phyloP scores from a whole-genome alignment of 2,113 vertebrate species.

The Meriones unguiculatus region DNA sequence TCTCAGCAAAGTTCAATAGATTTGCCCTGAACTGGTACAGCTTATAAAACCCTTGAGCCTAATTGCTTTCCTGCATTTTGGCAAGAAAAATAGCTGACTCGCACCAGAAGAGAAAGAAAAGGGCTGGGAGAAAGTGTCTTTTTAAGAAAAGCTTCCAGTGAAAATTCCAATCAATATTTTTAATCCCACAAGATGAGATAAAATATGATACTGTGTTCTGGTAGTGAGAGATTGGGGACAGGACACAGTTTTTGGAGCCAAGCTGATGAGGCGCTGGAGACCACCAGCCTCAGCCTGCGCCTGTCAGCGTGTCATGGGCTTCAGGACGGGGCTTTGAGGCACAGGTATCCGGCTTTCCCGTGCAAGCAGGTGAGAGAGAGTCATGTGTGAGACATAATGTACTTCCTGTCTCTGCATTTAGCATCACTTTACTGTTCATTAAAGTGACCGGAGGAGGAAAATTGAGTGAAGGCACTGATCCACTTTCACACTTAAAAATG shows the following conservation, averaged over 20 bases:
- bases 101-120: slow-evolving; percentile 52
- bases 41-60: slow-evolving; percentile 72
- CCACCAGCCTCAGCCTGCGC: background rate
- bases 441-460: slow-evolving; percentile 80
- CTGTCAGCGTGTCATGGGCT: slow-evolving; percentile 56
- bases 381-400: slow-evolving; percentile 58
- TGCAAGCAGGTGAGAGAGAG: slow-evolving; percentile 68
- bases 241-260: background rate
- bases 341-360: slow-evolving; percentile 68
- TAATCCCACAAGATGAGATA: slow-evolving; percentile 72
- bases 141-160: slow-evolving; percentile 77
- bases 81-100: slow-evolving; percentile 74
- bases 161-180: slow-evolving; percentile 80
- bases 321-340: slow-evolving; percentile 48
- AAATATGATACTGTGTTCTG: slow-evolving; percentile 71
- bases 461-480: slow-evolving; percentile 74
- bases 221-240: background rate
- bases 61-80: slow-evolving; percentile 77
- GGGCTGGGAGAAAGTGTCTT: slow-evolving; percentile 73
- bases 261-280: background rate
- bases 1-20: slow-evolving; percentile 76
- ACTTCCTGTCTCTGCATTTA: slow-evolving; percentile 73
- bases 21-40: slow-evolving; percentile 53
- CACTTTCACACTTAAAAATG: slow-evolving; percentile 69
- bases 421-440: slow-evolving; percentile 70